Evolutionary conservation across 2,888 invertebrate genomes (phyloP), one percentile per base, ranked within the genome.

Genomic region (Eupithecia exiguata): DNA sequence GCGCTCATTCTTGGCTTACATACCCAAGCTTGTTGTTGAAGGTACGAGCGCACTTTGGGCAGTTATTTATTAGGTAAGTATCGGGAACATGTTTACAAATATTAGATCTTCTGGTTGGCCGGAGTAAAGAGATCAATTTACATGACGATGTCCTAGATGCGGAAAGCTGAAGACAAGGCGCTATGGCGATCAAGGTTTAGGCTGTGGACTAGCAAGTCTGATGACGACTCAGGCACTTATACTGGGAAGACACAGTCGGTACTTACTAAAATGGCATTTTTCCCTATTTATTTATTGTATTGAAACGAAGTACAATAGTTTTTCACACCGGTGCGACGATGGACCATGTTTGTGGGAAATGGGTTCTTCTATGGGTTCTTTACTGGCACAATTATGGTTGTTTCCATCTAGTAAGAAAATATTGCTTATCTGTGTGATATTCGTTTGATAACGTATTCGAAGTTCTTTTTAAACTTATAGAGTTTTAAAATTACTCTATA

Each of bases 241-340:
- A 9, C 9, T 38, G 38, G 38, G 1, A 7, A 38, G 38, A 38
- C 38, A 38, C 5, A 38, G 38, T 38, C 4, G 38, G 9, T 38
- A 38, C 38, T 38, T 1, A 9, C 38, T 38, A 16, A 12, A 58
- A 1, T 25, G 58, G 61, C 6, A 7, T 5, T 35, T 35, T 16
- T 35, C 62, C 35, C 46, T 46, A 46, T 6, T 46, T 46, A 43
- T 14, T 43, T 12, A 25, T 10, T 58, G 3, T 12, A 9, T 10
- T 16, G 18, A 10, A 63, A 36, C 21, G 38, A n/a, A 30, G 62
- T 83, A 81, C 79, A 61, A 49, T 38, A 49, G 65, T 73, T 73
- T 68, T 68, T 74, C 63, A 65, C 49, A 65, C 65, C 35, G 53
- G 58, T 9, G 69, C 69, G 21, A 67, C 6, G 43, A 43, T 61